These are phyloP conservation scores for Toxotes chatareus DNA, from an alignment of 2,113 vertebrate genomes.

Conservation along the genomic window DNA sequence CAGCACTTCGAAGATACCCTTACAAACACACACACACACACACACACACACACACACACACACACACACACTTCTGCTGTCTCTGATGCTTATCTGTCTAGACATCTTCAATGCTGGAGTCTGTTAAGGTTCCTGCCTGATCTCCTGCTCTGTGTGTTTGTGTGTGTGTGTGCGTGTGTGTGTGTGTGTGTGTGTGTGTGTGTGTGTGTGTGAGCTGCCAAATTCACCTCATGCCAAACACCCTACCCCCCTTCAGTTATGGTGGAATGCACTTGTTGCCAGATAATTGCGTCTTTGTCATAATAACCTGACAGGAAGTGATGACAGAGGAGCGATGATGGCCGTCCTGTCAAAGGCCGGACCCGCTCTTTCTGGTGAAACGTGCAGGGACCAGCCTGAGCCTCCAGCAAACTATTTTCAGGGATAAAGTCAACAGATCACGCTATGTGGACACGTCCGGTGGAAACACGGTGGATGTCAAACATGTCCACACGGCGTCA, in stretches of 20 bases:
- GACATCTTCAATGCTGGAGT: slow-evolving; percentile 3
- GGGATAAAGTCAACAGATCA: slow-evolving; percentile 12
- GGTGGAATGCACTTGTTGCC: background rate
- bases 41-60: too few relatives aligned
- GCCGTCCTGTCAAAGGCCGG: slow-evolving; percentile 13
- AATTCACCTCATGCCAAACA: background rate
- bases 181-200: too few relatives aligned
- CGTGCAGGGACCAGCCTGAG: background rate
- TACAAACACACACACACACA: too few relatives aligned
- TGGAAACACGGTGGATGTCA: background rate
- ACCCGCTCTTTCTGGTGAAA: slow-evolving; percentile 19
- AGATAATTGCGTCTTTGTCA: slow-evolving; percentile 34
- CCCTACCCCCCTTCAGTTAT: background rate
- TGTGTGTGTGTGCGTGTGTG: background rate
- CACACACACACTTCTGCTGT: too few relatives aligned
- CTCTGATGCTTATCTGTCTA: slow-evolving; percentile 4
- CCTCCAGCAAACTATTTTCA: slow-evolving; percentile 22
- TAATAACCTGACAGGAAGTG: slow-evolving; percentile 8
- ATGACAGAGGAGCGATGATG: slow-evolving; percentile 1
- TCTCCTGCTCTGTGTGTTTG: background rate
- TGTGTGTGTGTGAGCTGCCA: background rate
- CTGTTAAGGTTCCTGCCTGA: background rate
- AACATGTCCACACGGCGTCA: background rate
- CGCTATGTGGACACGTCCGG: background rate
- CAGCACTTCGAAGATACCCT: background rate